Conservation (phyloP, 2,888 invertebrate genomes). For the Aquatica leii region DNA sequence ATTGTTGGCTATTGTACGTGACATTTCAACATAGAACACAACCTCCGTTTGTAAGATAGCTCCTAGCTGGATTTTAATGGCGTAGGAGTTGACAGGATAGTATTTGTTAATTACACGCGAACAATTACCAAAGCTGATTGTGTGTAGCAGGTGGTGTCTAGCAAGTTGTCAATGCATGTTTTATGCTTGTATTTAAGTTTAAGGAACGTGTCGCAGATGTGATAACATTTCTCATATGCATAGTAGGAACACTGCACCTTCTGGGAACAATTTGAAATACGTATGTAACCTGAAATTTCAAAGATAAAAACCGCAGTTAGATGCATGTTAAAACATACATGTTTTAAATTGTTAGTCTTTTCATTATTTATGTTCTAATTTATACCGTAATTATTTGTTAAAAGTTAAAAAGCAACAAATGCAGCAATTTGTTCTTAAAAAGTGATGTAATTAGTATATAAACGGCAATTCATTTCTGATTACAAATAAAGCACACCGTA, state of each 20-base stretch:
- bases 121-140: conserved; percentile 48
- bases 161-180: conserved; percentile 28
- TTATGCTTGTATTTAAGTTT: conserved; percentile 24
- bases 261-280: no score
- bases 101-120: conserved; percentile 50
- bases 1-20: conserved; percentile 5
- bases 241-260: neutral
- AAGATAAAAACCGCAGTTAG: no score
- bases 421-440: no score
- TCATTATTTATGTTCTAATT: no score
- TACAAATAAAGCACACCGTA: no score
- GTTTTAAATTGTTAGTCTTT: no score
- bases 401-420: no score
- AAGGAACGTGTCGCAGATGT: conserved; percentile 24
- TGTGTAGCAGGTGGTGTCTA: conserved; percentile 39
- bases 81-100: conserved; percentile 52
- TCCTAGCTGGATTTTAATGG: conserved; percentile 47
- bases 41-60: conserved; percentile 50
- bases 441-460: no score
- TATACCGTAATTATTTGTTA: no score
- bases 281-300: no score
- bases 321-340: no score
- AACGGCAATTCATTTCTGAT: no score
- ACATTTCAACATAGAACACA: neutral
- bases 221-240: conserved; percentile 14